Evolutionary conservation across 2,113 vertebrate genomes (phyloP).

Genomic region (Noctilio leporinus): DNA sequence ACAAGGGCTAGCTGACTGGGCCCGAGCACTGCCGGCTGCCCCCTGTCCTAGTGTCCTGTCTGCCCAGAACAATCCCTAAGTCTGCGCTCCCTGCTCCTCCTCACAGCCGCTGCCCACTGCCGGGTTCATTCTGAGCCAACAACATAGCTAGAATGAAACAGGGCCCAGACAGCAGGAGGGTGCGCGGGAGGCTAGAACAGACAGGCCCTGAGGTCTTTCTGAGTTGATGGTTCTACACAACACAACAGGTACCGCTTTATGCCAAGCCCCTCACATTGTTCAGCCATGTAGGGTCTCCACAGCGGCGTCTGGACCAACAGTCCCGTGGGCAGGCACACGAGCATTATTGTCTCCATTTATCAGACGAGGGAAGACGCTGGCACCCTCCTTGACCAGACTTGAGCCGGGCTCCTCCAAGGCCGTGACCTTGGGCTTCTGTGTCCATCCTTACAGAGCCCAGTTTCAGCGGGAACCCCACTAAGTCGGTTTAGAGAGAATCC

Average conservation of each 20-base stretch:
- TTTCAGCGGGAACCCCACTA: not conserved
- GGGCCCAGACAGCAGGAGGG: no score
- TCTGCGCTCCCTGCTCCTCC: not conserved
- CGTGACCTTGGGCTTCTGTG: no score
- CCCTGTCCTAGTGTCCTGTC: no score
- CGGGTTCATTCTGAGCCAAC: no score
- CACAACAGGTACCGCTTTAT: fast-evolving
- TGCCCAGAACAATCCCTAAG: not conserved
- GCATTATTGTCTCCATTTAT: not conserved
- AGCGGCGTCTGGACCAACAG: not conserved
- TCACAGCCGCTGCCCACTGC: not conserved
- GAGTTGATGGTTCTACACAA: not conserved
- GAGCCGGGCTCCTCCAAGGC: not conserved
- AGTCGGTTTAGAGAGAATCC: not conserved
- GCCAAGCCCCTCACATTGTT: no score
- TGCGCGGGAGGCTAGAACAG: no score
- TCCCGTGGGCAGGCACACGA: fast-evolving
- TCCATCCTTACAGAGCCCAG: not conserved
- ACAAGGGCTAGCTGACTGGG: not conserved
- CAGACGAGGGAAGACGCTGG: not conserved
- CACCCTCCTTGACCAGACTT: not conserved
- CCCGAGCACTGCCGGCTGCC: fast-evolving
- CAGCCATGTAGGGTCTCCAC: not conserved
- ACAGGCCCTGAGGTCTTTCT: fast-evolving
- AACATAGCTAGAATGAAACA: not conserved